Conservation (phyloP, 2,888 invertebrate species). For the Hanleya hanleyi region DNA sequence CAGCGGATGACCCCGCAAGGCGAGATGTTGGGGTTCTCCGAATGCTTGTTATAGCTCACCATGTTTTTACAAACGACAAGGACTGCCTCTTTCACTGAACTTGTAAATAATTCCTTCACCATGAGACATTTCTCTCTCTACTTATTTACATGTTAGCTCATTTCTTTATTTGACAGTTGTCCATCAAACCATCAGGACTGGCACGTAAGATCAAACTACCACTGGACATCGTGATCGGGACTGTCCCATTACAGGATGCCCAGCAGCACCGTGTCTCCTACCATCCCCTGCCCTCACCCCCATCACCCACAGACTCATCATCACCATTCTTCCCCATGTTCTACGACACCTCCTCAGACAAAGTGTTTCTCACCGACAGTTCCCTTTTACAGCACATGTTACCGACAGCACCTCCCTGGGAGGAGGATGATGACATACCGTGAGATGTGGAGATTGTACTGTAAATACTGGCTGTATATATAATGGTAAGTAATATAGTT, state of each 20-base stretch:
- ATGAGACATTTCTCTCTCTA: neutral
- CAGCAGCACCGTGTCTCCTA: constrained; percentile 55
- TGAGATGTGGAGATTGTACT: constrained; percentile 34
- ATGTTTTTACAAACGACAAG: no score
- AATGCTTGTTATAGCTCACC: no score
- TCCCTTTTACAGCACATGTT: constrained; percentile 55
- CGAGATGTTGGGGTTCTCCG: no score
- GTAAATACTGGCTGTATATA: neutral
- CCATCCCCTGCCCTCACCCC: constrained; percentile 60
- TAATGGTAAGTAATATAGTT: no score
- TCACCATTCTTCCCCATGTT: constrained; percentile 58
- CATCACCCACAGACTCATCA: constrained; percentile 45
- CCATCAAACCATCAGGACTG: constrained; percentile 64
- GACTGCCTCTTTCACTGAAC: no score
- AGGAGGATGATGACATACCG: constrained; percentile 66
- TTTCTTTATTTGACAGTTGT: constrained; percentile 47
- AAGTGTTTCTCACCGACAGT: constrained; percentile 56
- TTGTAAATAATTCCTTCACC: no score
- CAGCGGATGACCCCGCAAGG: no score
- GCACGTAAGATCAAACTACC: constrained; percentile 65
- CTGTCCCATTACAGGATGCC: constrained; percentile 52
- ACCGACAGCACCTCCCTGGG: constrained; percentile 65
- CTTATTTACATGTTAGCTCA: neutral
- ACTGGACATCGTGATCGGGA: constrained; percentile 64
- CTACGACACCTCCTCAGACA: constrained; percentile 52